Evolutionary conservation across 1,140 invertebrate species (phyloP).

Genomic region (Scylla paramamosain): DNA sequence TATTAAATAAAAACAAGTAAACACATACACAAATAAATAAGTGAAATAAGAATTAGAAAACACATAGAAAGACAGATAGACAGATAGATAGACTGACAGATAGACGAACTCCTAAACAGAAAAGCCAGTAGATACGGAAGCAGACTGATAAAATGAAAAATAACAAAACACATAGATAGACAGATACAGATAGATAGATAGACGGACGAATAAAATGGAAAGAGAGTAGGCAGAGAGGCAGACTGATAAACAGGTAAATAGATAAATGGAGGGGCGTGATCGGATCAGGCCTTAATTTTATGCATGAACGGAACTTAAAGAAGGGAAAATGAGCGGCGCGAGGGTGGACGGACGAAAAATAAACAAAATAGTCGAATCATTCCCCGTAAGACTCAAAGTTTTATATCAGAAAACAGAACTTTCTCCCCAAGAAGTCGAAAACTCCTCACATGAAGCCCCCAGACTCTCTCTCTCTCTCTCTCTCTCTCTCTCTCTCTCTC

Average conservation of each 20-base stretch:
- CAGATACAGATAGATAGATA: background rate
- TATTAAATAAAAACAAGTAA: too few relatives aligned
- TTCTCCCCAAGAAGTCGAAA: background rate
- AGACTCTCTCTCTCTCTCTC: background rate
- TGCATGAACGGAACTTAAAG: background rate
- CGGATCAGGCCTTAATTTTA: background rate
- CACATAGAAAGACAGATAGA: too few relatives aligned
- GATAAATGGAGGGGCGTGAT: background rate
- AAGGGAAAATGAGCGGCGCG: too few relatives aligned
- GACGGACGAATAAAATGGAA: background rate
- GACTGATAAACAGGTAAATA: background rate
- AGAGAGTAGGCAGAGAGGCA: too few relatives aligned
- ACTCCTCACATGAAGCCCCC: background rate
- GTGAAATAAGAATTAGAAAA: too few relatives aligned
- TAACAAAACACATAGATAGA: background rate
- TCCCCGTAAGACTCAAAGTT: constrained; percentile 21
- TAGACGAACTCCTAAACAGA: background rate
- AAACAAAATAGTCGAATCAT: background rate
- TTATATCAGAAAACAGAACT: background rate
- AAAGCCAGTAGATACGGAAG: background rate
- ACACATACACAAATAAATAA: too few relatives aligned
- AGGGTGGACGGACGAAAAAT: background rate
- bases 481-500: constrained; percentile 10
- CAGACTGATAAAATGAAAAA: background rate
- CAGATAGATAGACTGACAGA: too few relatives aligned